Evolutionary conservation across 2,888 invertebrate genomes (phyloP), one percentile per base, ranked within the genome.

Genomic region (Andrena trimmerana): DNA sequence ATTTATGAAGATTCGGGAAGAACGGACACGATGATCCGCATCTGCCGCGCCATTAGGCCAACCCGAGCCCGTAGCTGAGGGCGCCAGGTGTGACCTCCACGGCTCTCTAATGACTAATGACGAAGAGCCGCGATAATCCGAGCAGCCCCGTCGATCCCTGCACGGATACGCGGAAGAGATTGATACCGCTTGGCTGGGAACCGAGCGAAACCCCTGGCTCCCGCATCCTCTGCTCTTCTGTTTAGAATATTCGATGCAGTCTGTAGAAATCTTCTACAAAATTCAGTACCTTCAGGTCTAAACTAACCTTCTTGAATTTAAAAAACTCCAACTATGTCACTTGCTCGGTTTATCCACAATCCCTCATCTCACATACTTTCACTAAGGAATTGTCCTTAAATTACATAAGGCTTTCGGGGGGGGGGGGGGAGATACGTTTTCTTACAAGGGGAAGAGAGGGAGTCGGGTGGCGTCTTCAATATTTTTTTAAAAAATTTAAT

Each of bases 1-100:
- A 92, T 92, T 92, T 92, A 92, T 91, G 90, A 92, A 92, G 92
- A 93, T 92, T 93, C 83, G 91, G 90, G 85, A 90, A 87, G 90
- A 89, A 86, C 85, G 89, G 86, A 84, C 86, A 27, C 27, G 89
- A 88, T 89, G 90, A 91, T 90, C 87, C 90, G 89, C 92, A 92
- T 92, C 92, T 92, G 92, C 90, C 86, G 84, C 84, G 88, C 90
- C 89, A 90, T 91, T 91, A 91, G 90, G 84, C 89, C 86, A 89
- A 77, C 85, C 86, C 85, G 80, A 79, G 79, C 85, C 78, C 83
- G 86, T 92, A 89, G 91, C 91, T 90, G 88, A 90, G 88, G 91
- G 92, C 90, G 89, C 90, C 90, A 90, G 90, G 90, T 90, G 90
- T 90, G 90, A 90, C 90, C 90, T 90, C 89, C 86, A 72, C 82